Conservation (phyloP, 1,140 invertebrate genomes). For the Araneus ventricosus region DNA sequence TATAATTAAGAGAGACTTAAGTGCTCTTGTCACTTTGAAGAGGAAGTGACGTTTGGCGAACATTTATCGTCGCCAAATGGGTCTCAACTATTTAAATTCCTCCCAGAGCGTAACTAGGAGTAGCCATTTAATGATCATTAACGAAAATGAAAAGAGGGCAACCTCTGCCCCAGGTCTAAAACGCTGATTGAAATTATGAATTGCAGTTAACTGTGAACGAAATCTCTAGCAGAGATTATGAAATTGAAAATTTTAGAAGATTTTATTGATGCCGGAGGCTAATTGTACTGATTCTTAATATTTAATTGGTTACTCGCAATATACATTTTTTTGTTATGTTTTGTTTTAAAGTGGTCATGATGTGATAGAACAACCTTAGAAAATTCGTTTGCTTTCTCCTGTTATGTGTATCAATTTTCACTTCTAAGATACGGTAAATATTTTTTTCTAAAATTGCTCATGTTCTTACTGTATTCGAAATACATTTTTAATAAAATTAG, state of each 20-base stretch:
- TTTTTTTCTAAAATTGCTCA: too few species aligned
- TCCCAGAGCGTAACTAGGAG: neutral
- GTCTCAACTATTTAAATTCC: conserved; percentile 28
- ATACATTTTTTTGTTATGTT: too few species aligned
- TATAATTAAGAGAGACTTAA: conserved; percentile 68
- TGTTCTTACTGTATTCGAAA: too few species aligned
- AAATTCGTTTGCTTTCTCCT: too few species aligned
- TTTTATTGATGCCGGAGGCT: neutral
- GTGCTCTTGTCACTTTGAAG: conserved; percentile 66
- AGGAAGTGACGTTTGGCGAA: conserved; percentile 62
- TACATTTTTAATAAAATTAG: too few species aligned
- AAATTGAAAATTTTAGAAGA: neutral
- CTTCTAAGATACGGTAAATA: too few species aligned
- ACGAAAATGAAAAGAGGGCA: conserved; percentile 14
- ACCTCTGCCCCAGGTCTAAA: neutral
- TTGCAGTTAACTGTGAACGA: neutral
- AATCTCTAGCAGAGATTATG: neutral
- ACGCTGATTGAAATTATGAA: conserved; percentile 16
- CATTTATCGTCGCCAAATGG: conserved; percentile 56
- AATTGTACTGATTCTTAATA: neutral
- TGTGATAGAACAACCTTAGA: too few species aligned
- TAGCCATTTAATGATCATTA: conserved; percentile 38
- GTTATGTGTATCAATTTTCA: too few species aligned
- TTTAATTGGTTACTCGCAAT: too few species aligned
- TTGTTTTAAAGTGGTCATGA: too few species aligned